Base-by-base conservation (phyloP, 2,113 vertebrate genomes). In the Apeltes quadracus region DNA sequence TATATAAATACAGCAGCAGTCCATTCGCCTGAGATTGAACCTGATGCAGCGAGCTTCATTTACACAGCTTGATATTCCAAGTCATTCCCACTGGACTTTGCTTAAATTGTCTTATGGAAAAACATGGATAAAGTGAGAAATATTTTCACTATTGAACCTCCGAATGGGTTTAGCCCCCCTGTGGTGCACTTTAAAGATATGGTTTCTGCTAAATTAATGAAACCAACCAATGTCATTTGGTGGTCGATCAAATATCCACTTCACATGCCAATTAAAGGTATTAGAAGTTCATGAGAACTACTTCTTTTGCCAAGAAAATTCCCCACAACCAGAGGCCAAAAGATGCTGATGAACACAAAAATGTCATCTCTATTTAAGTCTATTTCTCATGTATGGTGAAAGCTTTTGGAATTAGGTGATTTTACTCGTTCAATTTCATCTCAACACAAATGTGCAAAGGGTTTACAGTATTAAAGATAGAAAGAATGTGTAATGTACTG, bases 251-350 rank as follows among this genome's bases (percentile, higher is more conserved):
- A 27, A 44, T 4, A n/a, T 79, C 48, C 13, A 39, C 41, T 48
- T 64, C 27, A 38, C 34, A 50, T 50, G 34, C n/a, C 22, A 66
- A 22, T 66, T 12, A 54, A 14, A 62, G 5, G 29, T 9, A 27
- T 44, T 69, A n/a, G 44, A 63, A 74, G 72, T 69, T 78, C 73
- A 75, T 86, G 79, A 68, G 81, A 86, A 86, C 38, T 39, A 0
- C 54, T 44, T 44, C 7, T n/a, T n/a, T 48, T 48, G 7, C 8
- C 8, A 48, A n/a, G 9, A 25, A 61, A 34, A 71, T 53, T 16
- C 2, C 51, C n/a, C 2, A 46, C n/a, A 48, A 16, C 50, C 57
- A 55, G 15, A 9, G 22, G 46, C 68, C 75, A 57, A 38, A 69
- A 39, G 69, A 62, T 22, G 63, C 56, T 67, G 64, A 80, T 55